phyloP scores from a whole-genome alignment of 2,113 vertebrate genomes.

The Aptenodytes forsteri region DNA sequence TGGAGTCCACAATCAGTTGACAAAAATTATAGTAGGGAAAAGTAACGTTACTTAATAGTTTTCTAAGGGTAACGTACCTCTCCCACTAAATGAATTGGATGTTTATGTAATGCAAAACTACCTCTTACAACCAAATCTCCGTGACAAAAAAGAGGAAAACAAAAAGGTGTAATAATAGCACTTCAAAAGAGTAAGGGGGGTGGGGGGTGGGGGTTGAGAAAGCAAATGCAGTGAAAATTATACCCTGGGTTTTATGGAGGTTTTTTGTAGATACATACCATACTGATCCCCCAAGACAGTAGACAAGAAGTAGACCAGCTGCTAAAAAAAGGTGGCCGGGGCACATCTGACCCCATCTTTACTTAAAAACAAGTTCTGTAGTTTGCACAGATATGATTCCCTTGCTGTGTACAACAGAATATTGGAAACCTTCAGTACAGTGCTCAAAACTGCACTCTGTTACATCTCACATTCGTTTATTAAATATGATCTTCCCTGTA shows the following conservation, averaged over 20 bases:
- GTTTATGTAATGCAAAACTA: background rate
- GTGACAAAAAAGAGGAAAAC: background rate
- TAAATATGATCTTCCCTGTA: background rate
- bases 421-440: background rate
- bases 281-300: background rate
- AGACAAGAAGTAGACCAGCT: constrained; percentile 8
- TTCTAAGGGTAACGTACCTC: background rate
- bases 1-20: background rate
- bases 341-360: background rate
- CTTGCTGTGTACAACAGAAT: background rate
- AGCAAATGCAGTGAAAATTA: background rate
- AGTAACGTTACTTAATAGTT: background rate
- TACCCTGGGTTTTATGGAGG: background rate
- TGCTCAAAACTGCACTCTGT: background rate
- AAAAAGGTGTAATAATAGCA: background rate
- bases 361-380: background rate
- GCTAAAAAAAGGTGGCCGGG: constrained; percentile 19
- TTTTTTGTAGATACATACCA: background rate
- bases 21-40: background rate
- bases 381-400: background rate
- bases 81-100: background rate
- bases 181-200: background rate
- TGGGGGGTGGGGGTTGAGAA: background rate
- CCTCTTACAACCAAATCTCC: background rate
- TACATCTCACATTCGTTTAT: background rate